Evolutionary conservation across 1,140 invertebrate species (phyloP), one percentile per base, ranked within the genome.

Genomic region (Papilio glaucus): DNA sequence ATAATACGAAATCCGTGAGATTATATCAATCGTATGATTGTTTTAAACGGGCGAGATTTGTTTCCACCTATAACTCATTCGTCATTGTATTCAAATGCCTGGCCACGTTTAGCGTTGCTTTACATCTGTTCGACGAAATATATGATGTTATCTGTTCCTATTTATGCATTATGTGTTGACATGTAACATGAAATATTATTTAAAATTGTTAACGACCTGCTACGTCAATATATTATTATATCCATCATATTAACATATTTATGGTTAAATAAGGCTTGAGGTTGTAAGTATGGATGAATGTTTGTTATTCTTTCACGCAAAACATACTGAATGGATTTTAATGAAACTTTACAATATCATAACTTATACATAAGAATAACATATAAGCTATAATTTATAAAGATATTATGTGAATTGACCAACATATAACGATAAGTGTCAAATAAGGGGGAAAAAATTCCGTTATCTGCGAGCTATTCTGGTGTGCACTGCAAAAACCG

Each of bases 21-120:
- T 89, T 72, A 79, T 90, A 90, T 90, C 88, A 24, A 33, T 71
- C 15, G 71, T 78, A 33, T 18, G 18, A 60, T 79, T 73, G 61
- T 80, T 80, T 83, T 71, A 75, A 75, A 82, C 79, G 75, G 72
- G 71, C 63, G 65, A 78, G 71, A 82, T 77, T 75, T 77, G 80
- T 84, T 38, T 79, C 70, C 76, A 70, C 70, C 71, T 71, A 70
- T 49, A 73, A 61, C 53, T 62, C 60, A 72, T 45, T 70, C 65
- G 49, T 76, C 77, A 85, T 89, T 90, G 88, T 90, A 89, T 90
- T 90, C 82, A 86, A 90, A 87, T 88, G 45, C 72, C 57, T 72
- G 63, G 70, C 74, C 80, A 77, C 80, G 78, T 80, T 75, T 9
- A 18, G 29, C 29, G 67, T 53, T 15, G 41, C 24, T 18, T 53